Evolutionary conservation across 2,888 invertebrate genomes (phyloP).

Genomic region (Gortyna flavago): DNA sequence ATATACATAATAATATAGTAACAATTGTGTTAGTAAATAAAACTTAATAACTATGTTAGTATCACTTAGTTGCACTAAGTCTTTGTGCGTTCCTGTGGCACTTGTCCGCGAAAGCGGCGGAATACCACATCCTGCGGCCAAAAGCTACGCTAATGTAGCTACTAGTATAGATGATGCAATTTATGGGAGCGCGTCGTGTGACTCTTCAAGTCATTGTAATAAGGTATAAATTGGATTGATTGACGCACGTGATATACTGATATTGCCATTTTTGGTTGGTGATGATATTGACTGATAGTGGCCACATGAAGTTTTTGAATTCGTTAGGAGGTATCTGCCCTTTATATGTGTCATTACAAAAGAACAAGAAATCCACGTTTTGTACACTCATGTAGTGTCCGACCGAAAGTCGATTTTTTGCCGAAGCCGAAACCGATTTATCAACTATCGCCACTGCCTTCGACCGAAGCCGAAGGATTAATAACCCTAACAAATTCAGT

Average conservation of each 20-base stretch:
- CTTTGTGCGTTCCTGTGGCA: too few relatives aligned
- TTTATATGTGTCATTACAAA: not conserved
- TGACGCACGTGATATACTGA: not conserved
- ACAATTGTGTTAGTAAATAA: too few relatives aligned
- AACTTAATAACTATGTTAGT: too few relatives aligned
- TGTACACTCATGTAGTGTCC: not conserved
- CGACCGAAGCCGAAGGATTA: not conserved
- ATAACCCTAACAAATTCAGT: not conserved
- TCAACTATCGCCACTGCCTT: not conserved
- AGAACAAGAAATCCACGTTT: not conserved
- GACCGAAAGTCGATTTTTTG: not conserved
- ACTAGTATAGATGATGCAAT: not conserved
- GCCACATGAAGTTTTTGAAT: not conserved
- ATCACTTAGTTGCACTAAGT: too few relatives aligned
- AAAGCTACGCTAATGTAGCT: too few relatives aligned
- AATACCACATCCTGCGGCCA: too few relatives aligned
- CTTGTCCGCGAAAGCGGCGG: too few relatives aligned
- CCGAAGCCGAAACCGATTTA: not conserved
- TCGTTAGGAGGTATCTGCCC: not conserved
- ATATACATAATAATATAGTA: too few relatives aligned
- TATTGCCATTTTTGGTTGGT: not conserved
- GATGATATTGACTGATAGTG: not conserved
- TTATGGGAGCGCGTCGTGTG: not conserved
- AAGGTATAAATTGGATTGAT: not conserved
- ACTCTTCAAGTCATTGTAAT: not conserved